These are phyloP conservation scores for Stigmatopora nigra DNA, from an alignment of 2,113 vertebrate species.

Conservation along the genomic window DNA sequence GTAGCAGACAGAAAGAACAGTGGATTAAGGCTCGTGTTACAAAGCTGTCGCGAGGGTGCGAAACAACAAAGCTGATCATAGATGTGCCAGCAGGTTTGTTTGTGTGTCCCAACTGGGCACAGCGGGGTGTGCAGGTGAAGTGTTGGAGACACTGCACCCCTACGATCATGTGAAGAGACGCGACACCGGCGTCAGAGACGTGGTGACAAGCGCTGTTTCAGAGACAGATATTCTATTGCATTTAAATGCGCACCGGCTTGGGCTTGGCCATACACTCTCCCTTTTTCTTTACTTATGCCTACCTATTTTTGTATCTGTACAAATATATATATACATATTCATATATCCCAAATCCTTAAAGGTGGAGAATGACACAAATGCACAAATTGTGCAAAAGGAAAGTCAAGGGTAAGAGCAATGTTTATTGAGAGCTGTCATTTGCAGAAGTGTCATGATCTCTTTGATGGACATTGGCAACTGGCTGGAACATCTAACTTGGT, in stretches of 20 bases:
- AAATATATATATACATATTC: too few relatives aligned
- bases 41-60: neutral
- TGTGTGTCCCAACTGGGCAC: slow-evolving; percentile 8
- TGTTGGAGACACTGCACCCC: slow-evolving; percentile 7
- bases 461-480: slow-evolving; percentile 50
- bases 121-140: slow-evolving; percentile 11
- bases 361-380: neutral
- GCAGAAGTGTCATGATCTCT: slow-evolving; percentile 22
- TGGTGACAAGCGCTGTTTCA: slow-evolving; percentile 3
- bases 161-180: slow-evolving; percentile 6
- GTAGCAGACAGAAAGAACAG: neutral
- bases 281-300: neutral
- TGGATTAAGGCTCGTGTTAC: neutral
- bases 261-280: neutral
- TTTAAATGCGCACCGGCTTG: neutral
- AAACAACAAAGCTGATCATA: neutral
- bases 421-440: slow-evolving; percentile 13
- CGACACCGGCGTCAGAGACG: neutral
- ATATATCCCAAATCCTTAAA: too few relatives aligned
- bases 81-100: neutral
- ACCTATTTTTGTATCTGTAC: neutral
- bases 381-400: neutral
- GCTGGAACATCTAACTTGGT: slow-evolving; percentile 25
- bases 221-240: slow-evolving; percentile 2
- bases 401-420: slow-evolving; percentile 3